A percentile compares a stretch with the other conserved stretches of the same genome.
phyloP scores from a whole-genome alignment of 2,888 invertebrate species.

The Sinohyriopsis cumingii region DNA sequence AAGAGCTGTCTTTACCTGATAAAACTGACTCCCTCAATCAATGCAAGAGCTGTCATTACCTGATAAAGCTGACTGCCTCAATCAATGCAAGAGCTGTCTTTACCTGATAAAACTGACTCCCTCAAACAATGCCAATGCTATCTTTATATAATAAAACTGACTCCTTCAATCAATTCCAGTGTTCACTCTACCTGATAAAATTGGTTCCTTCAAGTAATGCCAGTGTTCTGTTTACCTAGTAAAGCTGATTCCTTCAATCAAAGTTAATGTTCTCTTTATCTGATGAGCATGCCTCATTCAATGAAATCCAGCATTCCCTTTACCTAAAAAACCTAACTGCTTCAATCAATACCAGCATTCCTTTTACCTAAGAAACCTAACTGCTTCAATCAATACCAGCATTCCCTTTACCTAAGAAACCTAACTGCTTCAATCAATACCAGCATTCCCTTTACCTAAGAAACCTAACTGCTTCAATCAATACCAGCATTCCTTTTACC shows the following conservation, averaged over 20 bases:
- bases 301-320: too few relatives aligned
- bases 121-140: too few relatives aligned
- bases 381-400: not conserved
- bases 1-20: not conserved
- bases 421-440: too few relatives aligned
- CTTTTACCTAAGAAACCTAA: not conserved
- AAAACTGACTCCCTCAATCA: not conserved
- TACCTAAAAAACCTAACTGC: too few relatives aligned
- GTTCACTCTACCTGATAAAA: too few relatives aligned
- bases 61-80: conserved; percentile 59
- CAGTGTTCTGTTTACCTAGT: not conserved
- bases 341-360: not conserved
- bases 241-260: conserved; percentile 3
- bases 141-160: too few relatives aligned
- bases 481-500: too few relatives aligned
- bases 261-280: conserved; percentile 33
- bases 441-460: too few relatives aligned
- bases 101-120: not conserved
- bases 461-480: too few relatives aligned
- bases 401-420: too few relatives aligned
- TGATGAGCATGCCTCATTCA: conserved; percentile 45
- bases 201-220: not conserved
- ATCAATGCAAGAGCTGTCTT: conserved; percentile 52
- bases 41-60: conserved; percentile 25
- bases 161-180: too few relatives aligned